These are phyloP conservation scores for Falco rusticolus DNA, from an alignment of 2,797 vertebrate genomes.

Conservation along the genomic window DNA sequence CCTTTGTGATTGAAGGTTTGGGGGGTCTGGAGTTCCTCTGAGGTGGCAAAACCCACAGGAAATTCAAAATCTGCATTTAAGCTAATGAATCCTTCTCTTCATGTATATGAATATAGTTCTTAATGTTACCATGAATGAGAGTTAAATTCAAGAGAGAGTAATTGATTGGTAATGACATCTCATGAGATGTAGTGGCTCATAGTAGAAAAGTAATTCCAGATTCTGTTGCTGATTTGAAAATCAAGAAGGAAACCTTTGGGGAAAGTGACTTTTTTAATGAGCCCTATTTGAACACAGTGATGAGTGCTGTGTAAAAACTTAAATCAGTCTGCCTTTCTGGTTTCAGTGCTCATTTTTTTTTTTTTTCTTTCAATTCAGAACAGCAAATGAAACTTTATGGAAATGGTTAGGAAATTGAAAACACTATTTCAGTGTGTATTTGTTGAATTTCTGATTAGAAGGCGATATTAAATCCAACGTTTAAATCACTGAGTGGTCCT, in stretches of 20 bases:
- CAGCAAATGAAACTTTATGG: slow-evolving; percentile 12
- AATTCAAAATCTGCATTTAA: neutral
- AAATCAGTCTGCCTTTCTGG: neutral
- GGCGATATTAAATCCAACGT: neutral
- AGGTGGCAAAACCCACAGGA: neutral
- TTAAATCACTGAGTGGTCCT: neutral
- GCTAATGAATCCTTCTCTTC: neutral
- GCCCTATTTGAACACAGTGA: neutral
- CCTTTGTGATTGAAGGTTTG: neutral
- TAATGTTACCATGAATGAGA: neutral
- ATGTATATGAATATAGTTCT: neutral
- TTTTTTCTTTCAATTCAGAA: neutral
- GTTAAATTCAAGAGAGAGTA: slow-evolving; percentile 17
- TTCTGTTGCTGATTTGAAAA: slow-evolving; percentile 40
- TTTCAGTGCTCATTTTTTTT: neutral
- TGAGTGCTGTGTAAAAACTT: slow-evolving; percentile 1
- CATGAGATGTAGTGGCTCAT: neutral
- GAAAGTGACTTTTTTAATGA: slow-evolving; percentile 45
- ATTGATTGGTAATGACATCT: slow-evolving; percentile 42
- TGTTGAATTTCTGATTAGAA: neutral
- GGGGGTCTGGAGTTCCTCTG: neutral
- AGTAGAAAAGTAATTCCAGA: slow-evolving; percentile 17
- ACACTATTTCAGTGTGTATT: neutral
- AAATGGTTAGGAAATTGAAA: slow-evolving; percentile 21
- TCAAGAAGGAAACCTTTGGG: slow-evolving; percentile 21